These are phyloP conservation scores for Atrichornis clamosus DNA, from an alignment of 2,113 vertebrate genomes.

Conservation along the genomic window DNA sequence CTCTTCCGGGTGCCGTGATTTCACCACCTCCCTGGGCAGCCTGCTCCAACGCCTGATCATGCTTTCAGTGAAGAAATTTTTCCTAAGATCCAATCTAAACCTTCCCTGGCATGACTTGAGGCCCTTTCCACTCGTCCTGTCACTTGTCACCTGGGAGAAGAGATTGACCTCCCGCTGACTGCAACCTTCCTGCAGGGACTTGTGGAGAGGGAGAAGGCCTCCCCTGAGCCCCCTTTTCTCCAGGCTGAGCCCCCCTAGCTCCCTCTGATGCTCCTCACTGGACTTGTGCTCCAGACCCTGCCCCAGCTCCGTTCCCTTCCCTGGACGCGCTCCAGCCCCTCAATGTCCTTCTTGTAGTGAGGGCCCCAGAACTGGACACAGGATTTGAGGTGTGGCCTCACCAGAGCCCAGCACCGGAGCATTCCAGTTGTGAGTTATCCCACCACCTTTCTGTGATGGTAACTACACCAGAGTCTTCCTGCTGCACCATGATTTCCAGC, in stretches of 20 bases:
- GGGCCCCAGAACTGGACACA: neutral
- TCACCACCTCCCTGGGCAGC: neutral
- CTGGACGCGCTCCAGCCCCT: accelerated
- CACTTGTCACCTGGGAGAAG: neutral
- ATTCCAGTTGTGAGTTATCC: neutral
- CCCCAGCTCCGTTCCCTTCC: accelerated
- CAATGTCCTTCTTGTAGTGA: neutral
- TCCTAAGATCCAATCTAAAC: neutral
- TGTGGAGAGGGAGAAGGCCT: accelerated
- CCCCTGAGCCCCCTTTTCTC: neutral
- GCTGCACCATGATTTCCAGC: neutral
- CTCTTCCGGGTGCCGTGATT: too few species aligned
- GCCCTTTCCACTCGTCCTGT: neutral
- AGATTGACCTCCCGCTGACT: too few species aligned
- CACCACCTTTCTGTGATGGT: neutral
- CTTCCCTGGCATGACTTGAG: neutral
- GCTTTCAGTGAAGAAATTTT: neutral
- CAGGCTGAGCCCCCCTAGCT: neutral
- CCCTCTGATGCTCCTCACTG: neutral
- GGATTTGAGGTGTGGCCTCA: accelerated
- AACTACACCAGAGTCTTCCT: neutral
- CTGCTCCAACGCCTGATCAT: neutral
- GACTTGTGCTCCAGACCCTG: neutral
- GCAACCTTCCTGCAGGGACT: neutral
- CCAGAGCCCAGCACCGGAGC: accelerated